Base-by-base conservation (phyloP, 2,113 vertebrate genomes). In the Podarcis muralis region DNA sequence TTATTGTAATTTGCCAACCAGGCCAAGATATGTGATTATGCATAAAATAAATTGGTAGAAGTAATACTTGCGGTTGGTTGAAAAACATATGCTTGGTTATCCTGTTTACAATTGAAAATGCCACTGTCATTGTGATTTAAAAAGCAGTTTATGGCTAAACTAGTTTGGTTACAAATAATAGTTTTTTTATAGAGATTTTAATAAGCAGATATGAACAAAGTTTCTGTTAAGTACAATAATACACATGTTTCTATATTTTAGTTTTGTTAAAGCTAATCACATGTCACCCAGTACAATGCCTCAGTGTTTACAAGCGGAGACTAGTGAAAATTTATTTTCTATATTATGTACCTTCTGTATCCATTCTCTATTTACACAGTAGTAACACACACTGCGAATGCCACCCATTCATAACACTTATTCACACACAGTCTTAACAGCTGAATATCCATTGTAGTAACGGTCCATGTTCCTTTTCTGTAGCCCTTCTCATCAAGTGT, bases 221-320 rank as follows among this genome's bases (percentile, higher is more conserved):
- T 79, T 18, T 86, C 13, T 40, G 13, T 85, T 76, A 30, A 79
- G 32, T 35, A 81, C 77, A 87, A 59, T 81, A 87, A 35, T 69
- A 79, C 32, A 87, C 81, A 77, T 48, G n/a, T 87, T 48, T 66
- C 37, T 30, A 13, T 69, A 86, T 81, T 87, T 66, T 86, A 86
- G 57, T 6, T 71, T 7, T 2, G 30, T 23, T 35, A 57, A 32
- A 37, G 75, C 75, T 78, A 78, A 13, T 71, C 37, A 69, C 69
- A 35, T 71, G 13, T 81, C 81, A n/a, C 32, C 66, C 57, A 22
- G 35, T 35, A 87, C 76, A 87, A 87, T 81, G 65, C 43, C 43
- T 71, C 71, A 80, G 65, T 87, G 75, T 86, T 78, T 32, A 74
- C 35, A 72, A 72, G 43, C 35, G 3, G 65, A 35, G 77, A 27